Evolutionary conservation across 1,140 invertebrate species (phyloP), one percentile per base, ranked within the genome.

Genomic region (Pectinophora gossypiella): DNA sequence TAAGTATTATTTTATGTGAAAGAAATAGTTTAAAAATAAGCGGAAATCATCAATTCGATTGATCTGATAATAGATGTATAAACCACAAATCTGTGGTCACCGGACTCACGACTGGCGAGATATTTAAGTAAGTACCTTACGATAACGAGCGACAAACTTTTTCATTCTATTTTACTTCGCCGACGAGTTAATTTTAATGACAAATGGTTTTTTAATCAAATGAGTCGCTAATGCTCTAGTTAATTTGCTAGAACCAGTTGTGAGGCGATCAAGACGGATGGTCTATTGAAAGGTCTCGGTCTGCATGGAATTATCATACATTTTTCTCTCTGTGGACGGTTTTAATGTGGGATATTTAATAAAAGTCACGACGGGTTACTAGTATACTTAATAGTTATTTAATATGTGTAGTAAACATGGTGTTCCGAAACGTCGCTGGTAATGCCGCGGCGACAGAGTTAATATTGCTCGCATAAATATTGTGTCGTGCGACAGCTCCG

Each of bases 381-480:
- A 40, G 16, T 40, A 40, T 40, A 15, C 13, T n/a, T 27, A 40
- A 40, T 40, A 40, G 3, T 15, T 7, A 16, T 40, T 40, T 6
- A 40, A 40, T 40, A 40, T 15, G 36, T 32, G n/a, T 9, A 40
- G 2, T 40, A 15, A 15, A 40, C n/a, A 40, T 10, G 36, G 3
- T 40, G 54, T 61, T 73, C 48, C 53, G 72, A 69, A 71, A 69
- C 68, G 63, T 61, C 68, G 56, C 60, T 71, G 68, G 70, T 68
- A 73, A 76, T 74, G 68, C 56, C 15, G 72, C 71, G 62, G 61
- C 56, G 66, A 63, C 64, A 48, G 54, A 81, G 78, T 84, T 85
- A 84, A 85, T 85, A 85, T 84, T 75, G 72, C 73, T 64, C 76
- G 68, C 82, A 85, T 85, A 84, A 85, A 85, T 85, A 85, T 82